These are phyloP conservation scores for Drosophila demipolita DNA, from an alignment of 2,888 invertebrate species.

Conservation along the genomic window DNA sequence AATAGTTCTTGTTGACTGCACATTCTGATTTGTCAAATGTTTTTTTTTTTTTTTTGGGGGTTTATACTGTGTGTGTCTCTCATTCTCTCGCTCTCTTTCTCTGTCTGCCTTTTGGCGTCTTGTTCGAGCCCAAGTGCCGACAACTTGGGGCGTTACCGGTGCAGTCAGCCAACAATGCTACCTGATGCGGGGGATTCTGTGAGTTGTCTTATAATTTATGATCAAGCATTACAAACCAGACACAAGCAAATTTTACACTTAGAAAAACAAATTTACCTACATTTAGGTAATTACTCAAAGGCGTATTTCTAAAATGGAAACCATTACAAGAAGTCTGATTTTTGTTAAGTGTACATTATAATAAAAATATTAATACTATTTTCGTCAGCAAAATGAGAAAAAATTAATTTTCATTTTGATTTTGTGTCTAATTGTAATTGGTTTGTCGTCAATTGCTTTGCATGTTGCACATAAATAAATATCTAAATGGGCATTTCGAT, in stretches of 20 bases:
- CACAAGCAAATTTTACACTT: constrained; percentile 1
- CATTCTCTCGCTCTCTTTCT: constrained; percentile 4
- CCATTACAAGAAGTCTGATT: neutral
- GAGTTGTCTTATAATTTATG: constrained; percentile 47
- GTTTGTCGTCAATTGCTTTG: constrained; percentile 83
- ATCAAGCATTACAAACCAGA: constrained; percentile 9
- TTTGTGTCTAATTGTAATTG: constrained; percentile 83
- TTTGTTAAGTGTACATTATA: neutral
- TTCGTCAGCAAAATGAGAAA: constrained; percentile 5
- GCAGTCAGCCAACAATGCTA: constrained; percentile 34
- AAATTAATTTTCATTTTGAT: constrained; percentile 63
- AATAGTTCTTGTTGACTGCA: constrained; percentile 46
- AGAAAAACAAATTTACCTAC: neutral
- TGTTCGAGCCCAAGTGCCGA: constrained; percentile 44
- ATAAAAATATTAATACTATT: neutral
- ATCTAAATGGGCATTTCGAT: constrained; percentile 60
- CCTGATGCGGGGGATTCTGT: constrained; percentile 47
- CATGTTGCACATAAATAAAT: constrained; percentile 84
- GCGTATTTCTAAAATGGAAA: fast-evolving
- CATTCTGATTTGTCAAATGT: constrained; percentile 54
- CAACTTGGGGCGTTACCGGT: constrained; percentile 62
- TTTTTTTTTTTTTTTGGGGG: neutral
- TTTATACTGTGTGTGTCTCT: neutral
- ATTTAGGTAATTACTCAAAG: neutral
- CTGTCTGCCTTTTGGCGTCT: constrained; percentile 32